A percentile compares a stretch with the other conserved stretches of the same genome.
These are phyloP conservation scores for Drosophila nr. perissopoda DNA, from an alignment of 2,888 invertebrate species.

Conservation along the genomic window DNA sequence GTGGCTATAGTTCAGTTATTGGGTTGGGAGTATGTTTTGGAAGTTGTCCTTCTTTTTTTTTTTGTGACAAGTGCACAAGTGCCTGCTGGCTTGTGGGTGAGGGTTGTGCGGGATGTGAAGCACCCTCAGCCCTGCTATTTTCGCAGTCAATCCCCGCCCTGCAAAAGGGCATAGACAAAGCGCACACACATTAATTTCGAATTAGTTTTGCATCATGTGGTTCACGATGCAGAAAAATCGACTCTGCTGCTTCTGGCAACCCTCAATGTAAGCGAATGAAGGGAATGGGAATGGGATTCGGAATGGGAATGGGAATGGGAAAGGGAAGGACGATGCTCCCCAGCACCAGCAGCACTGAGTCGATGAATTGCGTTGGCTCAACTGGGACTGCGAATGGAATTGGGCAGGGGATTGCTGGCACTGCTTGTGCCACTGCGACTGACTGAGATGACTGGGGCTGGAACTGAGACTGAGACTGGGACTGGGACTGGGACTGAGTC, in stretches of 20 bases:
- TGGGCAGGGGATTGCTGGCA: conserved; percentile 34
- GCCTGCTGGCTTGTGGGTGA: conserved; percentile 8
- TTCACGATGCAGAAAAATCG: conserved; percentile 85
- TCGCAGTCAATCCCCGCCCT: conserved; percentile 21
- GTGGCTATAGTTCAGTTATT: not conserved
- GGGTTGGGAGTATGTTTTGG: not conserved
- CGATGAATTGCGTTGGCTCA: conserved; percentile 54
- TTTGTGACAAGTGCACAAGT: conserved; percentile 55
- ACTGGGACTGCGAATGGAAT: conserved; percentile 35
- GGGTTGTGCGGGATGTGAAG: conserved; percentile 4
- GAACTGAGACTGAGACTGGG: conserved; percentile 6
- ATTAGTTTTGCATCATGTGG: conserved; percentile 86
- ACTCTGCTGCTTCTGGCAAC: conserved; percentile 61
- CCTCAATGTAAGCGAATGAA: conserved; percentile 26
- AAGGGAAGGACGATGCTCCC: conserved; percentile 37
- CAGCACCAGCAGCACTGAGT: conserved; percentile 32
- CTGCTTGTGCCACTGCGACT: conserved; percentile 9
- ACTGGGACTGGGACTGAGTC: conserved; percentile 7
- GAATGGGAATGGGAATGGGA: not conserved
- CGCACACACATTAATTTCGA: conserved; percentile 85
- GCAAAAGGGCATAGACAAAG: conserved; percentile 70
- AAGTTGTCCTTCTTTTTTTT: not conserved
- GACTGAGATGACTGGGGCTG: conserved; percentile 6
- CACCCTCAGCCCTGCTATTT: conserved; percentile 18
- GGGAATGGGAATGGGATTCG: not conserved